Evolutionary conservation across 1,140 invertebrate species (phyloP), one percentile per base, ranked within the genome.

Genomic region (Caenorhabditis brenneri): DNA sequence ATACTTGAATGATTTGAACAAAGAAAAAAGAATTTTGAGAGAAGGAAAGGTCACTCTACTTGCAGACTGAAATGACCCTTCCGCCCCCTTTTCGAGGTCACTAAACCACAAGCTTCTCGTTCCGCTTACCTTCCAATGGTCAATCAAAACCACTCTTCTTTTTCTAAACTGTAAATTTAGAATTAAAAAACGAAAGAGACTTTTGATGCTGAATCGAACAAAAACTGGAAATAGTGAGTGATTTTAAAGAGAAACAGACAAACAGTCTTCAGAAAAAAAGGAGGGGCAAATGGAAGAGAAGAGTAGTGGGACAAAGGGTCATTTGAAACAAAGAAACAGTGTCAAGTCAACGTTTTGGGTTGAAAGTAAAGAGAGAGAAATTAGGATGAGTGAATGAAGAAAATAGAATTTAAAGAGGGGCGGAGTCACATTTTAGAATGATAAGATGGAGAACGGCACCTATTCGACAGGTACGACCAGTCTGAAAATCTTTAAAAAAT

Each of bases 251-350:
- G 36, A 42, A 33, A 36, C 65, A 74, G 65, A 74, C 65, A 39
- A 74, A 42, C 65, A 74, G 36, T 74, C 33, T 36, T 42, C 33
- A 46, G 65, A 24, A 74, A 46, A 42, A 36, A 36, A 51, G 58
- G 58, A 42, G 65, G 65, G 65, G 33, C 36, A 42, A 31, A 39
- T 10, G 9, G 58, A 36, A 19, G n/a, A 22, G 31, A 33, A 24
- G 46, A 24, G 46, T 33, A 65, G 29, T 74, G 19, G 65, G 65
- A 74, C 65, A 74, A 74, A 74, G 65, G 65, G 65, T 74, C 65
- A 74, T 74, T 74, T 74, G 65, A 74, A 74, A 74, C 65, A 74
- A 74, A 74, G 65, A 74, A 42, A 74, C 65, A 42, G 65, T 74
- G 65, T 74, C 65, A 74, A 74, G 33, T 27, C 33, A 42, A 31